phyloP scores from a whole-genome alignment of 2,888 invertebrate species.

The Pilophorus perplexus region DNA sequence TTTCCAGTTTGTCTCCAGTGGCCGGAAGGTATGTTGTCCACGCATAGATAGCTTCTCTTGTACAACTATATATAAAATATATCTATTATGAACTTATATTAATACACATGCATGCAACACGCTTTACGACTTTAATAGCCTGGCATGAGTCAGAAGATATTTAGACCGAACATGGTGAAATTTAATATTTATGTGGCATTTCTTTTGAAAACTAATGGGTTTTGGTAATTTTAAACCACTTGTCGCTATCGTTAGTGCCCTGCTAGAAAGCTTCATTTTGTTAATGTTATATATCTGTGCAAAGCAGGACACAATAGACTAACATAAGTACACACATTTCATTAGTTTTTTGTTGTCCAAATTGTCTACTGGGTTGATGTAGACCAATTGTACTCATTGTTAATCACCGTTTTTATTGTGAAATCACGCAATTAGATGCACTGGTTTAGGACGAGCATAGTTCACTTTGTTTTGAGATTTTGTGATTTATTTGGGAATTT shows the following conservation, averaged over 20 bases:
- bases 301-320: conserved; percentile 44
- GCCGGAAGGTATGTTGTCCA: conserved; percentile 74
- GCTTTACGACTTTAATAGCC: conserved; percentile 47
- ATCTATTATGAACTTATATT: conserved; percentile 41
- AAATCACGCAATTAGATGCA: conserved; percentile 24
- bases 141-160: conserved; percentile 48
- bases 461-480: conserved; percentile 2
- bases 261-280: conserved; percentile 44
- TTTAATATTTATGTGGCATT: conserved; percentile 45
- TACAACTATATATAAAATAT: conserved; percentile 42
- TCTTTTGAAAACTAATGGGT: conserved; percentile 45
- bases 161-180: conserved; percentile 45
- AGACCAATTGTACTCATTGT: too few species aligned
- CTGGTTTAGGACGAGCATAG: conserved; percentile 3
- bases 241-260: conserved; percentile 45
- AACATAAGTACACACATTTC: conserved; percentile 30
- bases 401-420: background rate
- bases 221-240: conserved; percentile 45
- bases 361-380: background rate
- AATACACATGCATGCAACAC: conserved; percentile 48
- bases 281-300: conserved; percentile 41
- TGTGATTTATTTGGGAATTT: too few species aligned
- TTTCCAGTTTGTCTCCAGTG: conserved; percentile 82
- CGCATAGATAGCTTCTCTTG: conserved; percentile 25
- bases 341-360: background rate